Conservation (phyloP, 2,888 invertebrate genomes). For the Caenorhabditis sulstoni region DNA sequence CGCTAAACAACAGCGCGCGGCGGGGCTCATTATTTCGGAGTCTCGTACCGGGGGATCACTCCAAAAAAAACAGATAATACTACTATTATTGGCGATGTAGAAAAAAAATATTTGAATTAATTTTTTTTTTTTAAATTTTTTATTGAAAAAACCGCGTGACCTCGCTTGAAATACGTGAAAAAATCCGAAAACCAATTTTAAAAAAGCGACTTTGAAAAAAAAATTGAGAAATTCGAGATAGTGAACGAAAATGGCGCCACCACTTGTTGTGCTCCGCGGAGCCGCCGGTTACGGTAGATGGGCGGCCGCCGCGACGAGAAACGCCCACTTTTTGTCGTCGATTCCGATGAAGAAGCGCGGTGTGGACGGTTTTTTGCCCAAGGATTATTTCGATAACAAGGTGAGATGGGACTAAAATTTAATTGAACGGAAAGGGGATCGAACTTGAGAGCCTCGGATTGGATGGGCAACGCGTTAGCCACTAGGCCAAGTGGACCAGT, state of each 20-base stretch:
- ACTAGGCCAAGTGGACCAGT: too few relatives aligned
- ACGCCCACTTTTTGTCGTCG: conserved; percentile 61
- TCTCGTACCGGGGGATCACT: too few relatives aligned
- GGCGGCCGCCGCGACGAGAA: not conserved
- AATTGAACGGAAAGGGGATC: too few relatives aligned
- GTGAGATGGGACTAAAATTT: conserved; percentile 28
- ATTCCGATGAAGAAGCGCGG: conserved; percentile 66
- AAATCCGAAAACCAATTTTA: not conserved
- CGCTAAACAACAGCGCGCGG: too few relatives aligned
- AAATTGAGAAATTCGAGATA: too few relatives aligned
- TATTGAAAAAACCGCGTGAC: not conserved
- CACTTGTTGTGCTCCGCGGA: not conserved
- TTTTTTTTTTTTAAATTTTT: not conserved
- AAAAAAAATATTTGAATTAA: not conserved
- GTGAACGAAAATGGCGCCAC: conserved; percentile 7
- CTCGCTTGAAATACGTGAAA: not conserved
- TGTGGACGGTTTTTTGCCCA: conserved; percentile 58
- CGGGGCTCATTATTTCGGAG: too few relatives aligned
- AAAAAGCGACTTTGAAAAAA: too few relatives aligned
- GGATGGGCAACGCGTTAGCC: too few relatives aligned
- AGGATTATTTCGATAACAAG: conserved; percentile 64
- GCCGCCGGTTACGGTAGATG: conserved; percentile 14
- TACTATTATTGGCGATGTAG: too few relatives aligned
- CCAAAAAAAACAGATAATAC: too few relatives aligned
- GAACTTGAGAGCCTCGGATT: too few relatives aligned